phyloP scores from a whole-genome alignment of 2,797 vertebrate species.

The Semotilus atromaculatus region DNA sequence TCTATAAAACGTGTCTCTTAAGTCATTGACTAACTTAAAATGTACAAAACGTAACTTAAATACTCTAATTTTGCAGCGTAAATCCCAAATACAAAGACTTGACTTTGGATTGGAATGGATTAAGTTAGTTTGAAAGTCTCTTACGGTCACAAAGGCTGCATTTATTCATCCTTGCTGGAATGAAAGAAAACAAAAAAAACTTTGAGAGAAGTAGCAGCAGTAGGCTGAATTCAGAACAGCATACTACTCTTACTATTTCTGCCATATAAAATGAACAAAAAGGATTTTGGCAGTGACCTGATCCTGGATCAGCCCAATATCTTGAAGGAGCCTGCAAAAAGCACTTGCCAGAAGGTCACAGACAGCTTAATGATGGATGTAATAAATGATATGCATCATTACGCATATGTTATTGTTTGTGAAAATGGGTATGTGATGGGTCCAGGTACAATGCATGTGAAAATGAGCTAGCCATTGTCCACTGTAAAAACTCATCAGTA shows the following conservation, averaged over 20 bases:
- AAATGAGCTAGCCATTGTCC: conserved; percentile 15
- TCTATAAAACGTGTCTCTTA: neutral
- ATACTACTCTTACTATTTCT: neutral
- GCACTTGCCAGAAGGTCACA: conserved; percentile 19
- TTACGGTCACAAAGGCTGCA: neutral
- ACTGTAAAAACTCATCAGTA: conserved; percentile 7
- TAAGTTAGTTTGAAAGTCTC: too few species aligned
- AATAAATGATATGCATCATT: conserved; percentile 43
- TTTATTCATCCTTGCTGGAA: neutral
- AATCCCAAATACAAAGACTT: too few species aligned
- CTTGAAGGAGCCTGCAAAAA: neutral
- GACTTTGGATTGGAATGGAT: too few species aligned
- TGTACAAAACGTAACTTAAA: too few species aligned
- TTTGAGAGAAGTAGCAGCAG: neutral
- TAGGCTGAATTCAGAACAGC: neutral
- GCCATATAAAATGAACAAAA: neutral
- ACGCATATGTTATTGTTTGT: conserved; percentile 49
- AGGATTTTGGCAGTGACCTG: neutral
- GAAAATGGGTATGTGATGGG: conserved; percentile 24
- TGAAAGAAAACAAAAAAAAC: neutral
- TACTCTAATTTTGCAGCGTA: too few species aligned
- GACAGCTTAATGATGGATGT: conserved; percentile 44
- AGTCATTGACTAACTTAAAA: neutral
- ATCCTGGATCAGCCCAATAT: conserved; percentile 7
- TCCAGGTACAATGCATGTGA: neutral